Evolutionary conservation across 1,140 invertebrate genomes (phyloP), one percentile per base, ranked within the genome.

Genomic region (Maniola jurtina): DNA sequence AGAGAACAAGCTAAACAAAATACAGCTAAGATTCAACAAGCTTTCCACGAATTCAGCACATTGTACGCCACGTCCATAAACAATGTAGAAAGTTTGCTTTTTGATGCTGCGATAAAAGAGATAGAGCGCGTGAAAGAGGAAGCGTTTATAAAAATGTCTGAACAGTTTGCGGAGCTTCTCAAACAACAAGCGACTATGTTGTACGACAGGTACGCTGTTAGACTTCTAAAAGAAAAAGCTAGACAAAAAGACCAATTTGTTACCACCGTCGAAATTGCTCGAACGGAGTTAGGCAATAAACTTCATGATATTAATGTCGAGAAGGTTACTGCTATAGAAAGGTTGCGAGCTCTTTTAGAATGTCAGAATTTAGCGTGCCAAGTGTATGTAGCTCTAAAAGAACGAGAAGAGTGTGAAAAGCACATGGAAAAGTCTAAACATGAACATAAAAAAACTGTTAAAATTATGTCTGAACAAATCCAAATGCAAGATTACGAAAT

Each of bases 301-400:
- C 59, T 86, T 25, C 86, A 89, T 58, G 83, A 87, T 56, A 79
- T 87, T 34, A 84, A 83, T 54, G 56, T 84, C 5, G 88, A 90
- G 61, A 90, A 90, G 68, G 81, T 86, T 66, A 59, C 73, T 15
- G 80, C 80, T 25, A 71, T 86, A 60, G 85, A 89, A 64, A 90
- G 81, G 57, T 56, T 86, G 9, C 68, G 85, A 55, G 59, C 79
- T 5, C 61, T 82, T 6, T 63, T 89, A 8, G 76, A 88, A 71
- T 86, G 80, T 64, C 80, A 86, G 63, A 90, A 84, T 48, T 66
- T 90, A 33, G 86, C 86, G 34, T 90, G 88, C 70, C 84, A 85
- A 77, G 76, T 88, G 11, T 90, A 90, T 50, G 83, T 90, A 6
- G 83, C 86, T 8, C 55, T 88, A 16, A 88, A 86, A 71, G 88